Conservation (phyloP, 2,888 invertebrate genomes). For the Eristalis tenax region DNA sequence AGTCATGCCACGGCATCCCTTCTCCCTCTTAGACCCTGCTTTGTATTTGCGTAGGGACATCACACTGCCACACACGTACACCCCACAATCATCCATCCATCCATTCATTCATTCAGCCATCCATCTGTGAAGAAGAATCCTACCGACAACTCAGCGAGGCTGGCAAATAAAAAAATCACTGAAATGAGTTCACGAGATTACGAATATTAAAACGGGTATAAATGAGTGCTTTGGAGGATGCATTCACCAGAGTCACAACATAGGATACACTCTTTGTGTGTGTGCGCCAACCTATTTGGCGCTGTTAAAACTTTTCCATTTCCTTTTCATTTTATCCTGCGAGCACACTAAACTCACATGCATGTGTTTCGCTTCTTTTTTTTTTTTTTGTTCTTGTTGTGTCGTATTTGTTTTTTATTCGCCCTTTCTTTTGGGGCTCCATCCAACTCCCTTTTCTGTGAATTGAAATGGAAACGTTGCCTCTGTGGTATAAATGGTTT, state of each 20-base stretch:
- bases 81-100: background rate
- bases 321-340: slow-evolving; percentile 56
- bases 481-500: slow-evolving; percentile 59
- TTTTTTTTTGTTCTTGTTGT: background rate
- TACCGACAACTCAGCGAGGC: slow-evolving; percentile 8
- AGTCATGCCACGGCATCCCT: slow-evolving; percentile 42
- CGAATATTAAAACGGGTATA: slow-evolving; percentile 72
- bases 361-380: slow-evolving; percentile 1
- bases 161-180: slow-evolving; percentile 47
- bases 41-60: slow-evolving; percentile 60
- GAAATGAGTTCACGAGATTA: slow-evolving; percentile 72
- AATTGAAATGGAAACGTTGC: slow-evolving; percentile 68
- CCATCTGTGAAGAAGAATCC: background rate
- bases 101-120: background rate
- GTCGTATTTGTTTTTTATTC: slow-evolving; percentile 12
- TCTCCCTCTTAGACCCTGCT: slow-evolving; percentile 33
- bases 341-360: slow-evolving; percentile 1
- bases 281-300: slow-evolving; percentile 64
- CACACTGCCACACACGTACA: slow-evolving; percentile 5
- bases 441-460: slow-evolving; percentile 40
- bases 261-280: slow-evolving; percentile 28
- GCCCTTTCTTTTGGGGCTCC: background rate
- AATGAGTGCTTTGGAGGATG: slow-evolving; percentile 69
- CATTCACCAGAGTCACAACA: slow-evolving; percentile 48
- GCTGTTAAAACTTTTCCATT: slow-evolving; percentile 68